phyloP scores from a whole-genome alignment of 2,113 vertebrate species.

The Phodopus roborovskii region DNA sequence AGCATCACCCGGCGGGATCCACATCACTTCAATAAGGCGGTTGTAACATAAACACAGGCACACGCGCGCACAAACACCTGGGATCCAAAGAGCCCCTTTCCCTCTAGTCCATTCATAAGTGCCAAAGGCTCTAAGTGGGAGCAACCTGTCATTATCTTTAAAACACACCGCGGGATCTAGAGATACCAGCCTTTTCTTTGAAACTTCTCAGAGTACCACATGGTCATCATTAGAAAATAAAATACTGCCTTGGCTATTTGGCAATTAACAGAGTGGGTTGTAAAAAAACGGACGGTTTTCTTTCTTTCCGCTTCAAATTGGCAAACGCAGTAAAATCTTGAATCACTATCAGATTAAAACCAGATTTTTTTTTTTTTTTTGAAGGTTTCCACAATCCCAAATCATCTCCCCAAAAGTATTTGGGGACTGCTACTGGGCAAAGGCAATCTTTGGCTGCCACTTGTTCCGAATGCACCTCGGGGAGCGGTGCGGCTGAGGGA shows the following conservation, averaged over 20 bases:
- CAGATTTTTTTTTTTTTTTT: slow-evolving; percentile 51
- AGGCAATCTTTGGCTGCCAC: background rate
- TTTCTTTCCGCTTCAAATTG: slow-evolving; percentile 58
- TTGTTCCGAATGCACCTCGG: background rate
- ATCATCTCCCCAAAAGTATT: slow-evolving; percentile 23
- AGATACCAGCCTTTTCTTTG: background rate
- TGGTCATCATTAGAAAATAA: slow-evolving; percentile 69
- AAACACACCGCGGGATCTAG: slow-evolving; percentile 8
- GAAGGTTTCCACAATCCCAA: slow-evolving; percentile 19
- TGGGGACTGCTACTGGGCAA: background rate
- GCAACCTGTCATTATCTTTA: slow-evolving; percentile 67
- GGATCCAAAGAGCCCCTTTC: slow-evolving; percentile 25
- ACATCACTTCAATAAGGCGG: slow-evolving; percentile 36
- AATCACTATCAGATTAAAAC: slow-evolving; percentile 67
- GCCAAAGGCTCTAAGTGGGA: background rate
- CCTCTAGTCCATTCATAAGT: slow-evolving; percentile 51
- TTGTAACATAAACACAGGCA: background rate
- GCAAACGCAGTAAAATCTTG: slow-evolving; percentile 61
- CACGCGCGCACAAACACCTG: background rate
- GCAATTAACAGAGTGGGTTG: slow-evolving; percentile 66
- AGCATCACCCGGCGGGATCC: slow-evolving; percentile 52
- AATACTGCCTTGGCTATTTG: slow-evolving; percentile 53
- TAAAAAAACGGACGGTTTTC: background rate
- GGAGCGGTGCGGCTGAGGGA: background rate
- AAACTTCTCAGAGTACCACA: slow-evolving; percentile 67